Conservation (phyloP, 1,140 invertebrate genomes). For the Eriocheir sinensis region DNA sequence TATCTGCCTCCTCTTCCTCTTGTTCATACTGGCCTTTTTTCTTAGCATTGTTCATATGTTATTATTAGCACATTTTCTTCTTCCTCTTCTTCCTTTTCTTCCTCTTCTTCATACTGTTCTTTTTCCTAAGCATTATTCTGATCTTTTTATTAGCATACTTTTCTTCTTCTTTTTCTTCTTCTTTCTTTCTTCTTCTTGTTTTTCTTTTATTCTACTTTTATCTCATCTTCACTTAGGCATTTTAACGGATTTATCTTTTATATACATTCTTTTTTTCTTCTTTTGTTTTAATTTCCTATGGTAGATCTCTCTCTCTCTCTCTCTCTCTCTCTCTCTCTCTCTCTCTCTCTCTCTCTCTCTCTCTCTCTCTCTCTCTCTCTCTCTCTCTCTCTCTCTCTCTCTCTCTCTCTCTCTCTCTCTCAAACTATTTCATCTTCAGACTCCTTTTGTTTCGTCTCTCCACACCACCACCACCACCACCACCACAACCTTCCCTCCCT, state of each 20-base stretch:
- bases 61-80: neutral
- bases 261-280: neutral
- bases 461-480: no score
- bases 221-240: no score
- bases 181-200: neutral
- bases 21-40: neutral
- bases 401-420: conserved; percentile 29
- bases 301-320: neutral
- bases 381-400: no score
- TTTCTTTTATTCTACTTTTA: neutral
- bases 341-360: neutral
- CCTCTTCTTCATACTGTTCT: neutral
- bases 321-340: neutral
- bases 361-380: no score
- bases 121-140: neutral
- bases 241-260: no score
- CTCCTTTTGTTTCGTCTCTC: neutral
- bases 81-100: conserved; percentile 6
- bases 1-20: conserved; percentile 5
- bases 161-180: neutral
- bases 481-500: no score
- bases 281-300: neutral
- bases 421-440: neutral
- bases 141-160: neutral
- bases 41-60: neutral